phyloP scores from a whole-genome alignment of 2,888 invertebrate genomes.

The Luperina testacea region DNA sequence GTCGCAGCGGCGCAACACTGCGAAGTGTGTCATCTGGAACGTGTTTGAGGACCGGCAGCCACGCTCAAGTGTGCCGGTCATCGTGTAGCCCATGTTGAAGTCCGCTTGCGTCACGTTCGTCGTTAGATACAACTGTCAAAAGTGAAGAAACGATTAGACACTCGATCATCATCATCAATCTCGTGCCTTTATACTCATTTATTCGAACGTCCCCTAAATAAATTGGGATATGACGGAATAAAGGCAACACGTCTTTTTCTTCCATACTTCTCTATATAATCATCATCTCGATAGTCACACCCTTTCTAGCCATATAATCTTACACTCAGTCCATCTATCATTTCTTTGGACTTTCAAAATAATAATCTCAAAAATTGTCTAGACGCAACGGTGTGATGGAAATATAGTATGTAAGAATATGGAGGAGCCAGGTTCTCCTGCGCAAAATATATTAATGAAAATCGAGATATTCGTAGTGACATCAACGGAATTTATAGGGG shows the following conservation, averaged over 20 bases:
- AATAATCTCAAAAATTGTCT: neutral
- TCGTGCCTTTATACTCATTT: neutral
- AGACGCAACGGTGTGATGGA: too few relatives aligned
- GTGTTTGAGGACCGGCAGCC: conserved; percentile 94
- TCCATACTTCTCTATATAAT: neutral
- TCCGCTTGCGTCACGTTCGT: conserved; percentile 96
- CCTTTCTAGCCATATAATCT: neutral
- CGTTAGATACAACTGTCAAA: conserved; percentile 90
- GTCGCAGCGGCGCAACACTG: conserved; percentile 95
- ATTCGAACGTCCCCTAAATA: too few relatives aligned
- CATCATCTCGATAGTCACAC: neutral
- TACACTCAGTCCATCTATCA: neutral
- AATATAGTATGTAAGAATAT: neutral
- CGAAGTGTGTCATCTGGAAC: conserved; percentile 96
- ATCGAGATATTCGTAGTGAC: neutral
- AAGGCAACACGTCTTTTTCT: neutral
- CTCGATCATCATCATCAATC: neutral
- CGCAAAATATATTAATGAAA: neutral
- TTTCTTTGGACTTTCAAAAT: neutral
- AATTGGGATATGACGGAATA: neutral
- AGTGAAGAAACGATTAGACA: neutral
- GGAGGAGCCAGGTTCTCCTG: neutral
- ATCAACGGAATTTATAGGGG: too few relatives aligned
- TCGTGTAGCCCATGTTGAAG: conserved; percentile 97
- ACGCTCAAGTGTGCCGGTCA: conserved; percentile 95